These are phyloP conservation scores for Coryphaenoides rupestris DNA, from an alignment of 2,113 vertebrate genomes.

Conservation along the genomic window DNA sequence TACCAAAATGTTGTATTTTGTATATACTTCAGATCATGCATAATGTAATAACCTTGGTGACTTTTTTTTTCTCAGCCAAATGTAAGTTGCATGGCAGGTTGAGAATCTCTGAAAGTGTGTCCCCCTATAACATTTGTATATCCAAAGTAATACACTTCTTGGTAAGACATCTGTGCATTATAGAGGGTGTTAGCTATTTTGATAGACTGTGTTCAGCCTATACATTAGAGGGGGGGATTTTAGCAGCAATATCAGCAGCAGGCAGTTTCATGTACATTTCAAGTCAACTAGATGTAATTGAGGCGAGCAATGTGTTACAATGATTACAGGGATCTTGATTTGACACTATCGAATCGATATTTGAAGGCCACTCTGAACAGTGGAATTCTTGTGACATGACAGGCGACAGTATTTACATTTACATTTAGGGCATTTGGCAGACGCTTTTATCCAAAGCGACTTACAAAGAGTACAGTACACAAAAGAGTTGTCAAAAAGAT, in stretches of 20 bases:
- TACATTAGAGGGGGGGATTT: not conserved
- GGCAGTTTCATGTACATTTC: not conserved
- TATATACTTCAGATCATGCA: not conserved
- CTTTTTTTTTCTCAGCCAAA: too few species aligned
- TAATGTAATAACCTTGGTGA: too few species aligned
- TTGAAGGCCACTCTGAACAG: too few species aligned
- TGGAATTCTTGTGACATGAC: too few species aligned
- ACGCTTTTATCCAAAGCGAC: too few species aligned
- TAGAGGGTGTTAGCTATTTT: not conserved
- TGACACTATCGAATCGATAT: not conserved
- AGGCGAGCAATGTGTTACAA: not conserved
- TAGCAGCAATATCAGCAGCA: not conserved
- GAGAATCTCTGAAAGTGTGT: too few species aligned
- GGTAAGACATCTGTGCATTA: slow-evolving; percentile 1
- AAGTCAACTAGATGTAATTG: not conserved
- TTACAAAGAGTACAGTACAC: too few species aligned
- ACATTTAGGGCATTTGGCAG: too few species aligned
- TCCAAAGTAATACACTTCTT: not conserved
- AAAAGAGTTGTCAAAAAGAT: too few species aligned
- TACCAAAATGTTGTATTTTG: not conserved
- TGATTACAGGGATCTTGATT: slow-evolving; percentile 2
- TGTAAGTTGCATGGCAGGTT: too few species aligned
- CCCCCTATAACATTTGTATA: too few species aligned
- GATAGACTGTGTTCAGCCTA: not conserved
- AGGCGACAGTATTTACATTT: too few species aligned